phyloP scores from a whole-genome alignment of 2,888 invertebrate genomes.

The Chloromyia formosa region DNA sequence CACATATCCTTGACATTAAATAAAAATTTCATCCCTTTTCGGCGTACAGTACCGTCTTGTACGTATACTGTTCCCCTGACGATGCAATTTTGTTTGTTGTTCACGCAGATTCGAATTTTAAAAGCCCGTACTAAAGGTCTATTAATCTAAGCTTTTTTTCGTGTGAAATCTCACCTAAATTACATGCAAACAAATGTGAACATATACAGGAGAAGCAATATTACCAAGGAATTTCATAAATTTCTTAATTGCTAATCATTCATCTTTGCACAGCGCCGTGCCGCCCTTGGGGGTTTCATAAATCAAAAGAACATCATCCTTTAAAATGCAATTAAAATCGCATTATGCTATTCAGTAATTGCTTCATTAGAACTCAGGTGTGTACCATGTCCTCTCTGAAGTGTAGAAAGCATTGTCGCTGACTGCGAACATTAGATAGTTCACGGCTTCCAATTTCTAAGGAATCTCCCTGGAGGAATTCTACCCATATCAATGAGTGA shows the following conservation, averaged over 20 bases:
- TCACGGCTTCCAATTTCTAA: constrained; percentile 21
- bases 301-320: constrained; percentile 43
- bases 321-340: constrained; percentile 44
- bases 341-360: constrained; percentile 43
- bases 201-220: too few relatives aligned
- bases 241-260: constrained; percentile 44
- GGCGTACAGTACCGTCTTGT: too few relatives aligned
- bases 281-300: constrained; percentile 24
- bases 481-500: background rate
- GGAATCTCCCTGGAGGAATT: background rate
- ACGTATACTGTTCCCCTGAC: too few relatives aligned
- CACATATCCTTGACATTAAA: too few relatives aligned
- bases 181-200: too few relatives aligned
- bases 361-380: constrained; percentile 46
- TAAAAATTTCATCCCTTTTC: too few relatives aligned
- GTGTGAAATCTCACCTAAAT: too few relatives aligned
- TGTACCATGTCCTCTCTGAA: background rate
- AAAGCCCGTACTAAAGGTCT: too few relatives aligned
- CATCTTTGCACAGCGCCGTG: constrained; percentile 15
- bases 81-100: too few relatives aligned
- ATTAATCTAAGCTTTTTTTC: too few relatives aligned
- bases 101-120: too few relatives aligned
- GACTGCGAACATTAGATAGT: constrained; percentile 5
- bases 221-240: background rate
- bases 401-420: background rate